phyloP scores from a whole-genome alignment of 2,797 vertebrate genomes.

The Nothura maculosa region DNA sequence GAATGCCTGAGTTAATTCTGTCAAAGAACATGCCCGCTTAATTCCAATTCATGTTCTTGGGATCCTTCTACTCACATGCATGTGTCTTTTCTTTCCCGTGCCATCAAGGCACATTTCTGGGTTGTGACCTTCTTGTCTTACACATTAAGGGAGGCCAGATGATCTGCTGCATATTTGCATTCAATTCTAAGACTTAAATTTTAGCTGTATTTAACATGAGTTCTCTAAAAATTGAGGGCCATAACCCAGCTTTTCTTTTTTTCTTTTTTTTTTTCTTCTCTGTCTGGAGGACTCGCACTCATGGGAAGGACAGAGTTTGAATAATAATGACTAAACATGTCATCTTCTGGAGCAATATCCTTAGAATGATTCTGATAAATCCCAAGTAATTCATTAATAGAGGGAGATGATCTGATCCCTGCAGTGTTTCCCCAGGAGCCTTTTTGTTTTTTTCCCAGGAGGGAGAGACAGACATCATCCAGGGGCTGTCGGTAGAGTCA shows the following conservation, averaged over 20 bases:
- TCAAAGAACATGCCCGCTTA: not conserved
- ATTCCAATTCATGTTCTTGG: not conserved
- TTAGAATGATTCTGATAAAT: constrained; percentile 51
- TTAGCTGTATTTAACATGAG: constrained; percentile 27
- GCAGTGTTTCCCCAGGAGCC: constrained; percentile 32
- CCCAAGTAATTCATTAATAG: constrained; percentile 58
- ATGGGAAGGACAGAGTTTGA: constrained; percentile 46
- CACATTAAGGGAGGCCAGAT: not conserved
- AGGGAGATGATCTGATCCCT: constrained; percentile 49
- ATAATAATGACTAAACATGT: constrained; percentile 48
- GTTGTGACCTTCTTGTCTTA: constrained; percentile 15
- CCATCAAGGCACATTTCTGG: not conserved
- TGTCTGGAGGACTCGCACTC: constrained; percentile 22
- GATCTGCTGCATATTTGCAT: not conserved
- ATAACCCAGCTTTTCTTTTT: constrained; percentile 50
- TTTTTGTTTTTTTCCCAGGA: constrained; percentile 48
- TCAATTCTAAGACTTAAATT: constrained; percentile 24
- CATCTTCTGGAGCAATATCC: constrained; percentile 26
- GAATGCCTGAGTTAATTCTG: constrained; percentile 7
- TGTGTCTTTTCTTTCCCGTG: not conserved
- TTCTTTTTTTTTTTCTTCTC: constrained; percentile 21
- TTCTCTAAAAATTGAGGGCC: constrained; percentile 38
- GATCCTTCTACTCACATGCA: not conserved
- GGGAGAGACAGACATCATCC: constrained; percentile 4
- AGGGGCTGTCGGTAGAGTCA: constrained; percentile 2